phyloP scores from a whole-genome alignment of 2,888 invertebrate species.

The Arge pagana region DNA sequence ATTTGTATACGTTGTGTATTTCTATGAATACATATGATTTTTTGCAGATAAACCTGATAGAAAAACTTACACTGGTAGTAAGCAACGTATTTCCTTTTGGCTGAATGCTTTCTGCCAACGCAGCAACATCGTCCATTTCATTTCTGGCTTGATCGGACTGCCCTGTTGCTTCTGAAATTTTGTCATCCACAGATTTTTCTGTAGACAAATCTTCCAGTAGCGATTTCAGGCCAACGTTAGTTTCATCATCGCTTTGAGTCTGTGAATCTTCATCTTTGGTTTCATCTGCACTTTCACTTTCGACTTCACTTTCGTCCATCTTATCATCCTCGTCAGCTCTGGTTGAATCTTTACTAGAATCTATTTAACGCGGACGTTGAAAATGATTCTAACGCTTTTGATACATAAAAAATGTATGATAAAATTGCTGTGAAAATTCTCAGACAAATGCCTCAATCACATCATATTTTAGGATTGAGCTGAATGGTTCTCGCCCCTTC shows the following conservation, averaged over 20 bases:
- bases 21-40: slow-evolving; percentile 14
- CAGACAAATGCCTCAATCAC: slow-evolving; percentile 56
- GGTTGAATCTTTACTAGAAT: slow-evolving; percentile 48
- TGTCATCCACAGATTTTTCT: slow-evolving; percentile 42
- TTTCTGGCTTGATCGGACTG: slow-evolving; percentile 66
- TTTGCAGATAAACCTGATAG: slow-evolving; percentile 15
- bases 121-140: slow-evolving; percentile 90
- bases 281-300: slow-evolving; percentile 52
- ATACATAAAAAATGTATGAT: slow-evolving; percentile 16
- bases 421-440: slow-evolving; percentile 27
- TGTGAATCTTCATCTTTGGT: slow-evolving; percentile 45
- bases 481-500: slow-evolving; percentile 49
- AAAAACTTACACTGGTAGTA: slow-evolving; percentile 76
- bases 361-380: slow-evolving; percentile 19
- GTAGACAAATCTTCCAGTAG: slow-evolving; percentile 61
- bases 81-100: slow-evolving; percentile 97
- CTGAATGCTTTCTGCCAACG: slow-evolving; percentile 93
- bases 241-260: slow-evolving; percentile 55
- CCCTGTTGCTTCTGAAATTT: slow-evolving; percentile 43
- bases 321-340: slow-evolving; percentile 50
- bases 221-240: slow-evolving; percentile 64
- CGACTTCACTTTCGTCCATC: slow-evolving; percentile 45
- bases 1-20: background rate
- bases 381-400: background rate
- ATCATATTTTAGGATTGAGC: slow-evolving; percentile 43